Base-by-base conservation (phyloP, 2,797 vertebrate genomes). In the Acomys russatus region DNA sequence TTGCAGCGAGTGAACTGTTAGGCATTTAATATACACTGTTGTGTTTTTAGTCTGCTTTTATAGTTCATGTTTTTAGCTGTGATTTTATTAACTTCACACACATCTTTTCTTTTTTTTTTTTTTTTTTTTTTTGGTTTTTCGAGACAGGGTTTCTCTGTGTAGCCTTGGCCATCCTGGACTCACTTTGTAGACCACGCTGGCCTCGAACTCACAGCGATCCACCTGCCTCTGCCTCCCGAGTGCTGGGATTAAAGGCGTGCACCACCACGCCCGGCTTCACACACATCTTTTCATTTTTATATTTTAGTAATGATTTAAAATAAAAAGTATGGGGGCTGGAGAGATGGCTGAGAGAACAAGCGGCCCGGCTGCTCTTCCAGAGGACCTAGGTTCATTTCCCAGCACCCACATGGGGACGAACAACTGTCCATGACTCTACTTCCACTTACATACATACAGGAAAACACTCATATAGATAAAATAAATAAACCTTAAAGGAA, bases 51-150 rank as follows among this genome's bases (percentile, higher is more conserved):
- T 78, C 14, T 92, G 59, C 49, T 88, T 94, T 94, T 85, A 59
- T 51, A 51, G 8, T 85, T 90, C 0, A 17, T 49, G 38, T 44
- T 91, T 91, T 92, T 56, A 84, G 44, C 35, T 87, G 35, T 94
- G 71, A 64, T 91, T 97, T 93, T 61, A 49, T 77, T 61, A 84
- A 80, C 80, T 90, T 91, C 80, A 80, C n/a, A n/a, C n/a, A 10
- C 91, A 63, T 91, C 44, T 97, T 91, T 96, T 91, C 85, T 54
- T 82, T 95, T 18, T 90, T 51, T n/a, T n/a, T n/a, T n/a, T n/a
- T n/a, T n/a, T n/a, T n/a, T n/a, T n/a, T n/a, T n/a, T n/a, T n/a
- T n/a, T n/a, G n/a, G n/a, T n/a, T n/a, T n/a, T n/a, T n/a, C n/a
- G n/a, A n/a, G n/a, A n/a, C n/a, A n/a, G n/a, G n/a, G n/a, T n/a